These are phyloP conservation scores for Notoglanidium macrostoma DNA, from an alignment of 2,797 vertebrate genomes.

Conservation along the genomic window DNA sequence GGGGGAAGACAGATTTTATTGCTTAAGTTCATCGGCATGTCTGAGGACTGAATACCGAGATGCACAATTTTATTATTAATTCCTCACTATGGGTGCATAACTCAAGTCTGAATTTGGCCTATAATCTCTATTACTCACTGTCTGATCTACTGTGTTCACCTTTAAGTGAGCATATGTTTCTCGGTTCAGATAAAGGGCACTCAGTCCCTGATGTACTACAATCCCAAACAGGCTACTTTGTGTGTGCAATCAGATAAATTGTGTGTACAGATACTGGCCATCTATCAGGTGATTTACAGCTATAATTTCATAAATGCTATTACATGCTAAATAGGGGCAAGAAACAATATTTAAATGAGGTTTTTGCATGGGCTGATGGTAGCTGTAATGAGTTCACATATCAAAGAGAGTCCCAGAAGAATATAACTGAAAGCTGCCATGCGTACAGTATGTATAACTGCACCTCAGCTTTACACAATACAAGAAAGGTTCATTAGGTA, in stretches of 20 bases:
- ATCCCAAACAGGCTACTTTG: not conserved
- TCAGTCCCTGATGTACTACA: not conserved
- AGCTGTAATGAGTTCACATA: constrained; percentile 4
- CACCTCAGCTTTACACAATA: not conserved
- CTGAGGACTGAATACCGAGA: not conserved
- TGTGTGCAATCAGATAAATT: constrained; percentile 15
- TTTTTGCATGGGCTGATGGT: not conserved
- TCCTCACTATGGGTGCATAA: not conserved
- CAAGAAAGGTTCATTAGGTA: not conserved
- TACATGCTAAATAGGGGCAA: not conserved
- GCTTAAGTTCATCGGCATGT: no score
- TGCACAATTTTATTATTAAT: not conserved
- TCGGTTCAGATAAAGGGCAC: not conserved
- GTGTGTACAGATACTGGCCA: not conserved
- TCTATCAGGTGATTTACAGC: not conserved
- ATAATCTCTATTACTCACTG: not conserved
- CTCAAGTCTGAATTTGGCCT: not conserved
- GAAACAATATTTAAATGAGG: not conserved
- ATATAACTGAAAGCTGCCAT: not conserved
- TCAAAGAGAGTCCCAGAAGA: not conserved
- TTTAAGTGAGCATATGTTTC: not conserved
- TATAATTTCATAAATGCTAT: not conserved
- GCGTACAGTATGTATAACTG: not conserved
- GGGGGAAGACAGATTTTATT: not conserved
- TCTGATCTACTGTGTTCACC: not conserved